Percentiles rank a stretch among this genome's conserved stretches.
Conservation (phyloP, 1,140 invertebrate genomes). For the Mizuhopecten yessoensis region DNA sequence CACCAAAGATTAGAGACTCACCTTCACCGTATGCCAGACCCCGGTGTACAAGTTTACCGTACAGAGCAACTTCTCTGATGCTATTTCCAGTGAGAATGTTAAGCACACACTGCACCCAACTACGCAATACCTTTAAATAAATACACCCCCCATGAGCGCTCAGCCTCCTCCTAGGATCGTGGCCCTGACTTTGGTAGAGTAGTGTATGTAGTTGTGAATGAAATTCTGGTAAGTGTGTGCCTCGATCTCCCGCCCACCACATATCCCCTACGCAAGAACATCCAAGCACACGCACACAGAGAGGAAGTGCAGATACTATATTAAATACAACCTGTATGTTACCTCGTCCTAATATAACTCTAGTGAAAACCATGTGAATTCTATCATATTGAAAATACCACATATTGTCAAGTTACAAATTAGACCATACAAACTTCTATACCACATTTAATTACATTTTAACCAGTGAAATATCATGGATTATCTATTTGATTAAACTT, state of each 20-base stretch:
- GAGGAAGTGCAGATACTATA: neutral
- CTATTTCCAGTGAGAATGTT: slow-evolving; percentile 2
- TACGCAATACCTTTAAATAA: slow-evolving; percentile 35
- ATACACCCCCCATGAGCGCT: neutral
- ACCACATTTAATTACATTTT: too few relatives aligned
- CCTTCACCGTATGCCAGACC: neutral
- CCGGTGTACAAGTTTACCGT: neutral
- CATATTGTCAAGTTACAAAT: too few relatives aligned
- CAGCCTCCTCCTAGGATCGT: neutral
- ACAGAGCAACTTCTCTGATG: neutral
- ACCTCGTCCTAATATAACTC: neutral
- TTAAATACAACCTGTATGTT: neutral
- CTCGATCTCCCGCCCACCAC: slow-evolving; percentile 34
- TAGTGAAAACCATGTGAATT: too few relatives aligned
- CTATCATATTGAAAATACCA: too few relatives aligned
- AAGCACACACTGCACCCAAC: slow-evolving; percentile 26
- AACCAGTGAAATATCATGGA: too few relatives aligned
- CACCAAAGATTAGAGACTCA: neutral
- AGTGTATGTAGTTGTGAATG: neutral
- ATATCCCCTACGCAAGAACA: neutral
- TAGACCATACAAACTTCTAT: too few relatives aligned
- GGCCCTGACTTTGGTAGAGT: neutral
- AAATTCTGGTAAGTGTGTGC: slow-evolving; percentile 26
- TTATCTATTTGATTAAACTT: too few relatives aligned
- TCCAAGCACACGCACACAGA: neutral